Evolutionary conservation across 2,797 vertebrate genomes (phyloP).

Genomic region (Galagoides demidoff): DNA sequence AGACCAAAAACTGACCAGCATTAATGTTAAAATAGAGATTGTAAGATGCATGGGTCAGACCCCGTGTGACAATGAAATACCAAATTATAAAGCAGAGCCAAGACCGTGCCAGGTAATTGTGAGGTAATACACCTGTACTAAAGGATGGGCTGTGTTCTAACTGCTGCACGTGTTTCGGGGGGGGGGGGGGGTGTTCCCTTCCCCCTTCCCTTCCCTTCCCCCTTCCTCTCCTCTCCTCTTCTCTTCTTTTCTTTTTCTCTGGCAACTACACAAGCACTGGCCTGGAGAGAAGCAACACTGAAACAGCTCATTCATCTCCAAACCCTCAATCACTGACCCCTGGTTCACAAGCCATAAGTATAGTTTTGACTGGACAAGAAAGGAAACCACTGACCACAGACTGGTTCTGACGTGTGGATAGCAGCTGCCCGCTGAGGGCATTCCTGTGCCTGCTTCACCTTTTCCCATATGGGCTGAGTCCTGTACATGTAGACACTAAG

Average conservation of each 20-base stretch:
- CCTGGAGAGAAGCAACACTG: neutral
- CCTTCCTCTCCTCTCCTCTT: too few relatives aligned
- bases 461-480: neutral
- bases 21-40: neutral
- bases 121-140: neutral
- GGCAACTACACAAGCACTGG: neutral
- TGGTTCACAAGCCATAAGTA: neutral
- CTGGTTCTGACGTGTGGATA: neutral
- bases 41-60: neutral
- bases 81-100: neutral
- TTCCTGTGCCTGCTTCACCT: neutral
- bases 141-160: neutral
- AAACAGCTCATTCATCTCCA: neutral
- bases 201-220: too few relatives aligned
- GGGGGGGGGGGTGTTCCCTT: too few relatives aligned
- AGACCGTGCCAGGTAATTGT: neutral
- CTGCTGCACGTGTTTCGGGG: too few relatives aligned
- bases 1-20: neutral
- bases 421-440: neutral
- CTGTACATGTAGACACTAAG: neutral
- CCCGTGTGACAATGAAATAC: neutral
- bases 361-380: neutral
- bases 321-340: neutral
- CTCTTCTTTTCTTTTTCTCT: neutral
- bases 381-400: neutral